Evolutionary conservation across 2,888 invertebrate genomes (phyloP).

Genomic region (Piscicola geometra): DNA sequence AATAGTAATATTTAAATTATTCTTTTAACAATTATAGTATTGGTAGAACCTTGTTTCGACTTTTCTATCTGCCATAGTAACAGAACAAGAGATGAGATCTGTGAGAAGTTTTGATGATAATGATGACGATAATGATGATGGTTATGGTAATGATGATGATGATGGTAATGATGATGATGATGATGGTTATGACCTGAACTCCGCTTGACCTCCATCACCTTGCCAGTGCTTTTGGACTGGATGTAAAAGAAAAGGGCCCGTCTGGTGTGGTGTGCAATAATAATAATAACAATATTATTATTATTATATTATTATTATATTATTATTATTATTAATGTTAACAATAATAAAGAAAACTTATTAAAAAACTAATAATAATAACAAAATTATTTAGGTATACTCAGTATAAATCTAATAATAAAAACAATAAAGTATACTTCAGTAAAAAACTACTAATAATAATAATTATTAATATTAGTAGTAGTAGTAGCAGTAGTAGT

Average conservation of each 20-base stretch:
- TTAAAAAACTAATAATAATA: no score
- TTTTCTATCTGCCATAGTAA: conserved; percentile 21
- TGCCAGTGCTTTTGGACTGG: conserved; percentile 6
- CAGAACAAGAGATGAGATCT: conserved; percentile 1
- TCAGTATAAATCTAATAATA: no score
- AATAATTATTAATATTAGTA: conserved; percentile 40
- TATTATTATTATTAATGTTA: conserved; percentile 39
- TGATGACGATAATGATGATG: no score
- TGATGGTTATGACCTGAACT: neutral
- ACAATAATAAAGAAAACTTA: no score
- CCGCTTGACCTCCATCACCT: conserved; percentile 22
- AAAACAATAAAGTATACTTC: no score
- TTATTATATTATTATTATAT: conserved; percentile 39
- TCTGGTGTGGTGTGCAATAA: conserved; percentile 32
- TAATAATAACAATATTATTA: conserved; percentile 39
- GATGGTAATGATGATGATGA: no score
- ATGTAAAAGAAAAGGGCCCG: conserved; percentile 21
- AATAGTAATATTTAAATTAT: conserved; percentile 28
- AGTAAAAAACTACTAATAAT: no score
- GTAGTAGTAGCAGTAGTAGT: conserved; percentile 39
- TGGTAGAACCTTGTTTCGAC: conserved; percentile 1
- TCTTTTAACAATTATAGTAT: no score
- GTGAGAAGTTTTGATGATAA: neutral
- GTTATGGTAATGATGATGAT: no score
- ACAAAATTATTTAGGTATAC: no score